Evolutionary conservation across 2,797 vertebrate genomes (phyloP), one percentile per base, ranked within the genome.

Genomic region (Helicolenus hilgendorfi): DNA sequence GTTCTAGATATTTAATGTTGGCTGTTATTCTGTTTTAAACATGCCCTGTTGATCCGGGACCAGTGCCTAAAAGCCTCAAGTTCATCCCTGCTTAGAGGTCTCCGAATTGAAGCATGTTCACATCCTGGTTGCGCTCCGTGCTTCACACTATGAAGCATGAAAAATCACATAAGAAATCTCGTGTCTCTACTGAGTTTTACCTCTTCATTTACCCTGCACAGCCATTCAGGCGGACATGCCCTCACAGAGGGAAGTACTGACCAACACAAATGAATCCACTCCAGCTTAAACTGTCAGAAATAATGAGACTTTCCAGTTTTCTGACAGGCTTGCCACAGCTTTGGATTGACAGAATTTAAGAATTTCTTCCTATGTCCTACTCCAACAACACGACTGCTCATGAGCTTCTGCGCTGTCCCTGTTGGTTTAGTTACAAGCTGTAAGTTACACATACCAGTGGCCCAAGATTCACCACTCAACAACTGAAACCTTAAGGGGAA

Each of bases 231-330:
- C 60, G 2, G 68, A 83, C 64, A 76, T 72, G 67, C 10, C 45
- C 70, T 81, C 73, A 71, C 72, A 31, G 59, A 58, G 75, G 31
- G 53, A 84, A 80, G 76, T 55, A 76, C 83, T 79, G 83, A 87
- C 83, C 86, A 79, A 88, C 86, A 84, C 81, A 79, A 90, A 90
- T 86, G 74, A 83, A 91, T 91, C 77, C 81, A 74, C 59, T 64
- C 36, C 15, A 92, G 68, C 79, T 79, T 80, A 86, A 92, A 85
- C 65, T 62, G 73, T 69, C 81, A 77, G 67, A 76, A 79, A 77
- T 77, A 75, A 74, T 0, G n/a, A 82, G 60, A 22, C 15, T 29
- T 53, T 69, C 31, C 31, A 72, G 62, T 53, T 74, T 84, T 86
- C 71, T 83, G 67, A 75, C 55, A 82, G 69, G 60, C 72, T 81